Percentiles rank a stretch among this genome's conserved stretches.
These are phyloP conservation scores for Acanthochromis polyacanthus DNA, from an alignment of 2,113 vertebrate species.

Conservation along the genomic window DNA sequence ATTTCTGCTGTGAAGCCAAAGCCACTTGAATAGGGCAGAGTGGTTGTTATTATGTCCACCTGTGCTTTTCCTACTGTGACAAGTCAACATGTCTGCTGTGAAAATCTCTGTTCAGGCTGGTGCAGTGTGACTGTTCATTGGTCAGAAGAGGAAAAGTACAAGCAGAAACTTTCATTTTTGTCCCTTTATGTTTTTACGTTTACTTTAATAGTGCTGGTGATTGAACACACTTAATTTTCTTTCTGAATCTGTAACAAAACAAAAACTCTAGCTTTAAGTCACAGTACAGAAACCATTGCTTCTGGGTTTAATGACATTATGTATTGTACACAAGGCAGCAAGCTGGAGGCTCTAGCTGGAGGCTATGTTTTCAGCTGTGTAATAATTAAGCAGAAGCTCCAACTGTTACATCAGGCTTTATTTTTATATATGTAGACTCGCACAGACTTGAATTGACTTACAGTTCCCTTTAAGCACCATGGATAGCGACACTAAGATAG, in stretches of 20 bases:
- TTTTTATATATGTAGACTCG: not conserved
- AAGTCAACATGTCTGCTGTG: constrained; percentile 6
- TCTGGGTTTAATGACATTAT: constrained; percentile 28
- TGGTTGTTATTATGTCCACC: constrained; percentile 1
- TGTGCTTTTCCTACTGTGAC: constrained; percentile 4
- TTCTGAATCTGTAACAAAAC: not conserved
- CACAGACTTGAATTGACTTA: not conserved
- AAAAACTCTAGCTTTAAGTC: not conserved
- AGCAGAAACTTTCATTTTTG: not conserved
- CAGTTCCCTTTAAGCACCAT: constrained; percentile 4
- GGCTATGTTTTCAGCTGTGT: constrained; percentile 29
- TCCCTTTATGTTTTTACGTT: not conserved
- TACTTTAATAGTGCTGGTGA: not conserved
- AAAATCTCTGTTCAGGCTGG: too few relatives aligned
- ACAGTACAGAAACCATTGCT: not conserved
- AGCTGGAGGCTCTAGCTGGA: not conserved
- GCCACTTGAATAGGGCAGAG: not conserved
- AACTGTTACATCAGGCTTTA: not conserved
- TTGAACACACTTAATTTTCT: not conserved
- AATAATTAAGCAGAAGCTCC: constrained; percentile 33
- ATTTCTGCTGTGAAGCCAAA: not conserved
- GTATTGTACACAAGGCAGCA: constrained; percentile 12
- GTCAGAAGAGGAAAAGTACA: not conserved
- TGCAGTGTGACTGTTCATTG: not conserved
- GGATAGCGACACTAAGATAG: constrained; percentile 1